A percentile compares a stretch with the other conserved stretches of the same genome.
These are phyloP conservation scores for Mormyrops attenuatus DNA, from an alignment of 2,797 vertebrate species.

Conservation along the genomic window DNA sequence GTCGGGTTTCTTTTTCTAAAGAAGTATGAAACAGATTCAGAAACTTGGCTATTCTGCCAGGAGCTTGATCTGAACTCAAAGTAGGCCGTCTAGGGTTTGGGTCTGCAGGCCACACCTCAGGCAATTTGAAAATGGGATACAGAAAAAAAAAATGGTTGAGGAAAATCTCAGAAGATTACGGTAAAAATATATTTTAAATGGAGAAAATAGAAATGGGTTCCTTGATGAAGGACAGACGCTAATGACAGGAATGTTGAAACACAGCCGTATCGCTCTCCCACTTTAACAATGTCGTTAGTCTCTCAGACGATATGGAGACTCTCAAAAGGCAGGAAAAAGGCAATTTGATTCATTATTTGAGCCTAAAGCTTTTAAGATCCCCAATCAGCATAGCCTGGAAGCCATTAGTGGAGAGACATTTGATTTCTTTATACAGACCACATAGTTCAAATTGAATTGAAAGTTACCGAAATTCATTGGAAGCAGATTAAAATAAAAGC, in stretches of 20 bases:
- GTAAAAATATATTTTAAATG: not conserved
- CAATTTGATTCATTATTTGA: constrained; percentile 2
- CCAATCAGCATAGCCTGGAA: not conserved
- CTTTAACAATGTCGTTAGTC: not conserved
- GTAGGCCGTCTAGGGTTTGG: not conserved
- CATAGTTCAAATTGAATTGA: constrained; percentile 11
- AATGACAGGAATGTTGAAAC: not conserved
- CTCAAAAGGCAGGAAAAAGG: not conserved
- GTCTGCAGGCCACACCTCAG: not conserved
- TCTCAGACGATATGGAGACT: not conserved
- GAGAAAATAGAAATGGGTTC: not conserved
- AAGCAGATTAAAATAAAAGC: not conserved
- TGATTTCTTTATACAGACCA: constrained; percentile 2
- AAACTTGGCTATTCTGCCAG: not conserved
- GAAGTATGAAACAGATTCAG: not conserved
- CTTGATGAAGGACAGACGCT: not conserved
- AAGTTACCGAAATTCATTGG: not conserved
- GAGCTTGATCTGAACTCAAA: not conserved
- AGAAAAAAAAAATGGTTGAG: not conserved
- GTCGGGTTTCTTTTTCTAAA: not conserved
- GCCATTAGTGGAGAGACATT: not conserved
- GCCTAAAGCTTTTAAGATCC: not conserved
- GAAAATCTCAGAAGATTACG: not conserved
- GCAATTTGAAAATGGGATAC: not conserved
- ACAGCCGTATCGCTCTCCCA: not conserved